Evolutionary conservation across 2,113 vertebrate species (phyloP).

Genomic region (Hucho hucho): DNA sequence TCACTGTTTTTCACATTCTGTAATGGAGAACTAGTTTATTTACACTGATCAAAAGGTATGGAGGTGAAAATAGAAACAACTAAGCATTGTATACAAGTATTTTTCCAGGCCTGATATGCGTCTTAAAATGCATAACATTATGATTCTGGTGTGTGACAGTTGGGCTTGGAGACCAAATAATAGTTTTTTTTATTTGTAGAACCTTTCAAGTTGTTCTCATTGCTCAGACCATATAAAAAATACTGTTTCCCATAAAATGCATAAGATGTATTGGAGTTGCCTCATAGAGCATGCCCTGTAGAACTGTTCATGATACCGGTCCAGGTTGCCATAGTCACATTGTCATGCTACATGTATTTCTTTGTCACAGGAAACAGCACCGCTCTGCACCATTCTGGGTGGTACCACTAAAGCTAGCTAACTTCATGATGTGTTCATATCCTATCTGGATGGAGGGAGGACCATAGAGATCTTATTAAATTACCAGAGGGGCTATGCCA

Average conservation of each 20-base stretch:
- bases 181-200: constrained; percentile 57
- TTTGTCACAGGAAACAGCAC: not conserved
- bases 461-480: too few species aligned
- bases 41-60: constrained; percentile 66
- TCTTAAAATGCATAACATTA: too few species aligned
- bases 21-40: constrained; percentile 63
- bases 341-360: not conserved
- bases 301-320: not conserved
- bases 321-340: not conserved
- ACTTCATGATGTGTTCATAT: too few species aligned
- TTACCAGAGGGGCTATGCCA: too few species aligned
- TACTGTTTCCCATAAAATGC: not conserved
- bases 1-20: constrained; percentile 48
- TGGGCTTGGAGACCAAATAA: constrained; percentile 54
- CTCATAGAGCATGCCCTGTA: not conserved
- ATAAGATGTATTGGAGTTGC: not conserved
- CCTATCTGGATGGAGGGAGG: too few species aligned
- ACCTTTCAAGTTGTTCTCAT: constrained; percentile 22
- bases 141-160: constrained; percentile 50
- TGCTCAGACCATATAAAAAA: constrained; percentile 14
- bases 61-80: constrained; percentile 65
- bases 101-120: constrained; percentile 38
- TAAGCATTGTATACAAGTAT: constrained; percentile 57
- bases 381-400: not conserved
- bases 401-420: too few species aligned